Base-by-base conservation (phyloP, 2,113 vertebrate genomes). In the Peromyscus maniculatus region DNA sequence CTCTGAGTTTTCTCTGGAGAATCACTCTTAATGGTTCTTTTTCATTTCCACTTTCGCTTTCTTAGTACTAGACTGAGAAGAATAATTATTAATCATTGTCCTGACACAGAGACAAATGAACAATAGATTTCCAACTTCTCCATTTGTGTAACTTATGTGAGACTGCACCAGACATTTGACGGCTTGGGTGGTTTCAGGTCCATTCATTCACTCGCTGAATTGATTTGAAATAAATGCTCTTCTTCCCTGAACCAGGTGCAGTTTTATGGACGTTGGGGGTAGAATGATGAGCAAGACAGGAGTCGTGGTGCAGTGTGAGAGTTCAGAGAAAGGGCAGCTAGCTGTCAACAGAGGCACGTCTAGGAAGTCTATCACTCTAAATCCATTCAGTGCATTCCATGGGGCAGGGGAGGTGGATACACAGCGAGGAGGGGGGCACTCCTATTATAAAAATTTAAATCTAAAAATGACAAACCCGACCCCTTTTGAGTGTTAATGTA, bases 171-270 rank as follows among this genome's bases (percentile, higher is more conserved):
- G 31, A 75, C 3, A 84, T 3, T 64, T 66, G 52, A 75, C 2
- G 36, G 64, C 43, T 75, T 79, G 82, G 89, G 62, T 72, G 21
- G 33, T 93, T 91, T 92, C 26, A 80, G 13, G 24, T 79, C 39
- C 24, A 87, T 94, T 66, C 10, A 62, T n/a, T 96, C 19, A 87
- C 57, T 93, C 59, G 36, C 43, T 80, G 7, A 91, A 79, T 39
- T 59, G 36, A 94, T 49, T 86, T 89, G 78, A 91, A 93, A 78
- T 91, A 69, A 80, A 52, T 92, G n/a, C 80, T 91, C 12, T 87
- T 77, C 22, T 94, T 22, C 26, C 28, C 52, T 78, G 43, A 93
- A 6, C 31, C 78, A 94, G 67, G 55, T 3, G 3, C 2, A 75
- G 15, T 87, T 90, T 87, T 91, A 88, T 82, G 46, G 7, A 64